A percentile compares a stretch with the other conserved stretches of the same genome.
These are phyloP conservation scores for Lypha dubia DNA, from an alignment of 2,888 invertebrate species.

Conservation along the genomic window DNA sequence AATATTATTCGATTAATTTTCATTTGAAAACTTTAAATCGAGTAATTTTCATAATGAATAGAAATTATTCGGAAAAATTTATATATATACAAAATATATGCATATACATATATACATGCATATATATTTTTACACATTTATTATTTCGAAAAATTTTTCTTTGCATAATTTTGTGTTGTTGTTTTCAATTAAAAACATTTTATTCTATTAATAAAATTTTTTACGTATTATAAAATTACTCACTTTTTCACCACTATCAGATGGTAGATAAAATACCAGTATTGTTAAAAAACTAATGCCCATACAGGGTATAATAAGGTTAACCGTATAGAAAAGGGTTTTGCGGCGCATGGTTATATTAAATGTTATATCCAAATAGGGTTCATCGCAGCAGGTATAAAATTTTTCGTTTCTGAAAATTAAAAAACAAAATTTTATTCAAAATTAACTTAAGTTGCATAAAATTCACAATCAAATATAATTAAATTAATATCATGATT, in stretches of 20 bases:
- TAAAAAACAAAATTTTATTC: constrained; percentile 8
- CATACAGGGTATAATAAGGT: constrained; percentile 98
- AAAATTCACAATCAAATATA: neutral
- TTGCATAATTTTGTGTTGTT: no score
- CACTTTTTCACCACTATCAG: constrained; percentile 98
- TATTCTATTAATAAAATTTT: no score
- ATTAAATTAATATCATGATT: no score
- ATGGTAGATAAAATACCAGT: constrained; percentile 98
- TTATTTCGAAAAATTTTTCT: no score
- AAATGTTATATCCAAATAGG: constrained; percentile 97
- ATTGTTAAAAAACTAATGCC: constrained; percentile 98
- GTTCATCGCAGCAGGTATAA: constrained; percentile 98
- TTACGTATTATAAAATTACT: constrained; percentile 78
- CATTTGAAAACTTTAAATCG: no score
- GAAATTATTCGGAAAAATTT: no score
- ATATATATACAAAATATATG: no score
- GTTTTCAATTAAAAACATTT: no score
- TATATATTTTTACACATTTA: no score
- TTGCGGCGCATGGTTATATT: constrained; percentile 98
- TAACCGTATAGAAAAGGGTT: constrained; percentile 98
- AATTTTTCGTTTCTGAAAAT: constrained; percentile 92
- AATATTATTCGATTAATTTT: no score
- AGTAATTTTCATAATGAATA: no score
- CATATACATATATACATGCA: no score
- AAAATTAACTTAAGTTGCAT: neutral